These are phyloP conservation scores for Chloroceryle aenea DNA, from an alignment of 2,113 vertebrate species.

Conservation along the genomic window DNA sequence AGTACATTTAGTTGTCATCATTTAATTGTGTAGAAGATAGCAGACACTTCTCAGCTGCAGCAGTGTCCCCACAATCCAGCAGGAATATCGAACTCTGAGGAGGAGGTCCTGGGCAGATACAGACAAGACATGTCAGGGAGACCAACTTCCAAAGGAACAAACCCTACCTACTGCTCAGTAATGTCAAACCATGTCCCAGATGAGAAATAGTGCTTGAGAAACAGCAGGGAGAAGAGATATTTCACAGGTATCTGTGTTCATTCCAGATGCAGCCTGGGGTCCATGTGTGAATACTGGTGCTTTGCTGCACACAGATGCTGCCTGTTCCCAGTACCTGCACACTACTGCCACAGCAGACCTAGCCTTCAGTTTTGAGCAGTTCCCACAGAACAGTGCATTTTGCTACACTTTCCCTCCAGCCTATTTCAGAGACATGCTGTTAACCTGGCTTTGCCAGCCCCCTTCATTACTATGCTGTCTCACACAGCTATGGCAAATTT, in stretches of 20 bases:
- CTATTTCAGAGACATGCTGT: neutral
- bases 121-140: neutral
- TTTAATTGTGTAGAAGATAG: neutral
- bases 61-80: neutral
- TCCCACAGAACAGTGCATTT: neutral
- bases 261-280: neutral
- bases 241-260: neutral
- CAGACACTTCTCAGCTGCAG: neutral
- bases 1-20: neutral
- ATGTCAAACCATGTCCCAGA: neutral
- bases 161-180: neutral
- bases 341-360: rapidly evolving
- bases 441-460: neutral
- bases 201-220: neutral
- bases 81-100: rapidly evolving
- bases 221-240: neutral
- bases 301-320: neutral
- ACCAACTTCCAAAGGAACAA: neutral
- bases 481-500: neutral
- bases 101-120: neutral
- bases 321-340: rapidly evolving
- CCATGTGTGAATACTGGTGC: neutral
- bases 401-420: neutral
- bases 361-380: neutral
- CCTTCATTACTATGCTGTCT: neutral